These are phyloP conservation scores for Tethea ocularis DNA, from an alignment of 2,888 invertebrate genomes.

Conservation along the genomic window DNA sequence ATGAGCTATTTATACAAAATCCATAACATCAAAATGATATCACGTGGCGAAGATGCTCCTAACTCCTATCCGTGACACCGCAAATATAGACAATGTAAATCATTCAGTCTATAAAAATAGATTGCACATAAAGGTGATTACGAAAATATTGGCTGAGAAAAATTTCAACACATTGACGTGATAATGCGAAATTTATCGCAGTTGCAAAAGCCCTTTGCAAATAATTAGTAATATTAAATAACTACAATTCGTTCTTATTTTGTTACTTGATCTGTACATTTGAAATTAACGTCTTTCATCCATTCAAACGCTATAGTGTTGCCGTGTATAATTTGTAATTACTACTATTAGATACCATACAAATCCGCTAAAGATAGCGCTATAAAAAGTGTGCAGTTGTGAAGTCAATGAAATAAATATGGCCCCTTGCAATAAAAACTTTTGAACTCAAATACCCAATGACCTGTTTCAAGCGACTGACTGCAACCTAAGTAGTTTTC, in stretches of 20 bases:
- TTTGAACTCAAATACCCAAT: constrained; percentile 53
- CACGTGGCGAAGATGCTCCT: constrained; percentile 30
- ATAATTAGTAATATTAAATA: not conserved
- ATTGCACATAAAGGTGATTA: constrained; percentile 73
- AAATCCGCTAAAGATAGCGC: constrained; percentile 31
- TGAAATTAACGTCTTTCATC: not conserved
- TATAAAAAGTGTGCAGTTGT: constrained; percentile 38
- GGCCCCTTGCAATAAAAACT: constrained; percentile 73
- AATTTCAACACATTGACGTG: constrained; percentile 36
- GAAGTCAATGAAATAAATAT: constrained; percentile 48
- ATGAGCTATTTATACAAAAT: constrained; percentile 80
- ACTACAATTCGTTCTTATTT: not conserved
- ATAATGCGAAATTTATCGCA: not conserved
- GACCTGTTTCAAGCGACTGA: constrained; percentile 55
- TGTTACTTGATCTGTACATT: not conserved
- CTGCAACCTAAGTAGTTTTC: constrained; percentile 48
- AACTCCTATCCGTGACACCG: constrained; percentile 40
- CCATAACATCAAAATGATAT: constrained; percentile 76
- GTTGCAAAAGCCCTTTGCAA: not conserved
- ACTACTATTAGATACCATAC: constrained; percentile 33
- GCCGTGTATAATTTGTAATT: constrained; percentile 28
- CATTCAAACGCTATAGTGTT: not conserved
- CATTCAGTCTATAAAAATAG: constrained; percentile 77
- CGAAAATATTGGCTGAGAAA: constrained; percentile 68
- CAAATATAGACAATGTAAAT: constrained; percentile 55